Base-by-base conservation (phyloP, 2,113 vertebrate genomes). In the Glaucidium brasilianum region DNA sequence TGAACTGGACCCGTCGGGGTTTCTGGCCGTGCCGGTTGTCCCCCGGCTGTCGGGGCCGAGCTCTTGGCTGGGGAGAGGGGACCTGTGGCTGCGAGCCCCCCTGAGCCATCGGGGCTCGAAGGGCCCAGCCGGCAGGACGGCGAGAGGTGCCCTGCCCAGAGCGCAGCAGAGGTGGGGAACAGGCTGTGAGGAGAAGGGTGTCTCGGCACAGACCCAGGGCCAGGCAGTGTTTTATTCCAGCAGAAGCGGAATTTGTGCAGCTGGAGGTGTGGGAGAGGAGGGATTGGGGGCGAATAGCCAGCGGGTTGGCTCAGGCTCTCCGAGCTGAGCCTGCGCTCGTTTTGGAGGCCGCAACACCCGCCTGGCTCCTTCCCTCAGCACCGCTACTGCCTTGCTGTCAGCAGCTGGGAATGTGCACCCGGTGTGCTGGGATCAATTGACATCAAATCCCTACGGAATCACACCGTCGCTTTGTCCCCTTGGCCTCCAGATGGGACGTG, bases 381-480 rank as follows among this genome's bases (percentile, higher is more conserved):
- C 66, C 39, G 3, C 7, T 2, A 2, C n/a, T 43, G 63, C 53
- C 58, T 37, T 11, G 30, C 2, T 23, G 47, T 11, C 47, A 41
- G 41, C 67, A 49, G n/a, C 41, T 39, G 66, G 56, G 64, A 62
- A 34, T 25, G 2, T 4, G 2, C 8, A 21, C 32, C 35, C 37
- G 73, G 62, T 1, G 2, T n/a, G 30, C 62, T 34, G 63, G 55
- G 41, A 37, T 50, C 0, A 1, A 12, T 3, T 2, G 64, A 35
- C 16, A 55, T 63, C 20, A 3, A 41, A 49, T 29, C n/a, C 0
- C 1, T 29, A 10, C 21, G 9, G 41, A 49, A 30, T 53, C 29
- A 1, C 4, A 0, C 8, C 19, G 16, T 15, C 30, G 19, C 60
- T n/a, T 32, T n/a, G 66, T 58, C 62, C 55, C 25, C 25, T 26